Base-by-base conservation (phyloP, 2,888 invertebrate genomes). In the Oasisia sp. region DNA sequence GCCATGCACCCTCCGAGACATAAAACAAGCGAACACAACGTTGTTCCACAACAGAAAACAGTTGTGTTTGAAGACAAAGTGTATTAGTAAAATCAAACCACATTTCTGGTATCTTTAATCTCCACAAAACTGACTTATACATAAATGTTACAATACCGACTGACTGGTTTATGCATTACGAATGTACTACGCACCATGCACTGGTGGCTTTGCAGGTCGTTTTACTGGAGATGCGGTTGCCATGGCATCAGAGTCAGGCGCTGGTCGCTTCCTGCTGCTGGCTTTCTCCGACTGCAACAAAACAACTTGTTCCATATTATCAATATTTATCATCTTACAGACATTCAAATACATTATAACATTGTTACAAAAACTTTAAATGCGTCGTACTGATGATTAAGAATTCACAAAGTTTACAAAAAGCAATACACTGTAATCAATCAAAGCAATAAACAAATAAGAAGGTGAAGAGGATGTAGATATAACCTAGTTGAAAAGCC, bases 201-300 rank as follows among this genome's bases (percentile, higher is more conserved):
- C 74, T 74, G 74, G 74, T 27, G 74, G 74, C 74, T 74, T 32
- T 27, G 92, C 91, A 14, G 91, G 91, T 32, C 92, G 74, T 58
- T 92, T 92, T n/a, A 89, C 89, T 3, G 92, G 91, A 14, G 92
- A 74, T 32, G 92, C 44, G 0, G 91, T 38, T 38, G 32, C 11
- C 14, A 44, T 38, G 12, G 32, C 92, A 38, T 38, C 45, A 50
- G 45, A 45, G 14, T 92, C 91, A n/a, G 91, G 91, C 11, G 92
- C 92, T 38, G 92, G 91, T 32, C 92, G 89, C 91, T 92, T 92
- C 90, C 91, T 92, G 9, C 90, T 32, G 90, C 90, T 56, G 14
- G 74, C 74, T 74, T 74, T 74, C 74, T 74, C 74, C 27, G 74
- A 74, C 74, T 74, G n/a, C 74, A 74, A 19, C 74, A 74, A 74